Conservation (phyloP, 2,797 vertebrate species). For the Leptoclinus maculatus region DNA sequence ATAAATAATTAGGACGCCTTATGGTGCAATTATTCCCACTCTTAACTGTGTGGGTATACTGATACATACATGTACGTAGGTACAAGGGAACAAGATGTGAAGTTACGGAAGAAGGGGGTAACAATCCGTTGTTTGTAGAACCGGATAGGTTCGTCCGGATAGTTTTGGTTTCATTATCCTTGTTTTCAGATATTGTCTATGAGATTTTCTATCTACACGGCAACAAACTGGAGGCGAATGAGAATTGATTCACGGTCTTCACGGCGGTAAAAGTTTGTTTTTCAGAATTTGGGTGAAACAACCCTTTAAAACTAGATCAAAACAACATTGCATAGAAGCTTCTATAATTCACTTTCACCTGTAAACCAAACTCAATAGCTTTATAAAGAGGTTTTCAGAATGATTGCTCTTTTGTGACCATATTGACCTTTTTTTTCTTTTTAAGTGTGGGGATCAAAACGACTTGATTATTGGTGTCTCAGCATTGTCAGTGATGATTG, state of each 20-base stretch:
- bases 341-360: not conserved
- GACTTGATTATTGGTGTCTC: constrained; percentile 14
- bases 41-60: too few species aligned
- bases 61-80: not conserved
- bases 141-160: not conserved
- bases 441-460: not conserved
- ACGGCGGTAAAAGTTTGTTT: not conserved
- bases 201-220: not conserved
- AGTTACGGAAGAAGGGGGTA: not conserved
- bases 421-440: not conserved
- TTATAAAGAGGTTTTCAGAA: not conserved
- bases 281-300: not conserved
- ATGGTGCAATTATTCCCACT: not conserved
- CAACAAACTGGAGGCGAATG: not conserved
- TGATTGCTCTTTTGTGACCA: not conserved
- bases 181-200: not conserved
- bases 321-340: not conserved
- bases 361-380: constrained; percentile 4
- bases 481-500: constrained; percentile 32
- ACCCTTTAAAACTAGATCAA: not conserved
- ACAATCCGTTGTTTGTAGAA: not conserved
- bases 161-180: not conserved
- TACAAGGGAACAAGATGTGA: not conserved
- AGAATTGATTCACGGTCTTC: not conserved
- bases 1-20: too few species aligned